These are phyloP conservation scores for Torymus auratus DNA, from an alignment of 2,888 invertebrate species.

Conservation along the genomic window DNA sequence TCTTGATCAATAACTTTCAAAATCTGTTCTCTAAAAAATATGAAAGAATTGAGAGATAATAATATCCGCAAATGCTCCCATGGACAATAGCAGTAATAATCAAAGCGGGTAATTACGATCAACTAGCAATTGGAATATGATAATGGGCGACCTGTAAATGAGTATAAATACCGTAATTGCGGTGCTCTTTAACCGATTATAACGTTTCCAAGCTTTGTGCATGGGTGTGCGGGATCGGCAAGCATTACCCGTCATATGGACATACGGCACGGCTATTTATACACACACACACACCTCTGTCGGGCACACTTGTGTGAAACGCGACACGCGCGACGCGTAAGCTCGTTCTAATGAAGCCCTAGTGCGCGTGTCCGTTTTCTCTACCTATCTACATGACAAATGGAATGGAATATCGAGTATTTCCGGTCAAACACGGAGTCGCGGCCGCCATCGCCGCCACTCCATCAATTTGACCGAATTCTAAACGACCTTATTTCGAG, in stretches of 20 bases:
- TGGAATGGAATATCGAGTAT: constrained; percentile 50
- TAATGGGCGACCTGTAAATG: not conserved
- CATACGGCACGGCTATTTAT: constrained; percentile 9
- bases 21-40: too few species aligned
- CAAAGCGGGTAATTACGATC: not conserved
- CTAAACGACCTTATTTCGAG: constrained; percentile 41
- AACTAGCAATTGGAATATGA: not conserved
- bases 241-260: not conserved
- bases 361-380: constrained; percentile 16
- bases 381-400: constrained; percentile 45
- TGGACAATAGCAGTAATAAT: too few species aligned
- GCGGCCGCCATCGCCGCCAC: constrained; percentile 3
- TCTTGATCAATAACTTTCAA: too few species aligned
- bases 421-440: constrained; percentile 38
- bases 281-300: constrained; percentile 10
- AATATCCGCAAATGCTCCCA: too few species aligned
- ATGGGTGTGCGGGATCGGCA: not conserved
- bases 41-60: too few species aligned
- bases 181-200: constrained; percentile 18
- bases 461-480: constrained; percentile 43
- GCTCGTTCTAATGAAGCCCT: constrained; percentile 34
- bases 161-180: not conserved
- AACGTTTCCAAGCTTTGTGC: constrained; percentile 6
- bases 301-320: not conserved
- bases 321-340: constrained; percentile 9